Conservation (phyloP, 1,140 invertebrate species). For the Brachionus plicatilis region DNA sequence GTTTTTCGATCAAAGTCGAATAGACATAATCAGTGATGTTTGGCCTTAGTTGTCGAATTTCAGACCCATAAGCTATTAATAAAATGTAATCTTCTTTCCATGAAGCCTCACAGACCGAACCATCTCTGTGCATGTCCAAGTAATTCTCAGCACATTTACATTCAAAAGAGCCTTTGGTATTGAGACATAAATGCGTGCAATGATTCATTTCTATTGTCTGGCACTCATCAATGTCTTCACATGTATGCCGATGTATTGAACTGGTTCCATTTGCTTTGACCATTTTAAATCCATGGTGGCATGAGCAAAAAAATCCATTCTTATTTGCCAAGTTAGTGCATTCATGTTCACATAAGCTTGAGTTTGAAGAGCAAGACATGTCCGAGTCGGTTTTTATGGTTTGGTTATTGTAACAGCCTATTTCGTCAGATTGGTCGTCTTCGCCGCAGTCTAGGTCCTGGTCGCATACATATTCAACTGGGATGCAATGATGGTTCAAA, state of each 20-base stretch:
- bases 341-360: conserved; percentile 5
- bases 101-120: not conserved
- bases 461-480: conserved; percentile 21
- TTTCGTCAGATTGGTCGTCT: conserved; percentile 22
- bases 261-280: not conserved
- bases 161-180: conserved; percentile 28
- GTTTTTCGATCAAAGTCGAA: not conserved
- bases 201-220: conserved; percentile 17
- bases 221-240: conserved; percentile 26
- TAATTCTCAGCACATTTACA: conserved; percentile 39
- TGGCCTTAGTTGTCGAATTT: not conserved
- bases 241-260: not conserved
- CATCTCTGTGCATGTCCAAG: not conserved
- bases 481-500: not conserved
- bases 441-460: conserved; percentile 2
- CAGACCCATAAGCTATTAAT: not conserved
- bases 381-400: not conserved
- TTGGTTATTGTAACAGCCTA: conserved; percentile 9
- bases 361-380: not conserved
- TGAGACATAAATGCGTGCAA: conserved; percentile 13
- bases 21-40: not conserved
- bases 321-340: not conserved
- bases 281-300: conserved; percentile 16
- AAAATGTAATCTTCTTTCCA: conserved; percentile 24
- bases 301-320: conserved; percentile 21